Conservation (phyloP, 2,113 vertebrate genomes). For the Calyptommatus sinebrachiatus region DNA sequence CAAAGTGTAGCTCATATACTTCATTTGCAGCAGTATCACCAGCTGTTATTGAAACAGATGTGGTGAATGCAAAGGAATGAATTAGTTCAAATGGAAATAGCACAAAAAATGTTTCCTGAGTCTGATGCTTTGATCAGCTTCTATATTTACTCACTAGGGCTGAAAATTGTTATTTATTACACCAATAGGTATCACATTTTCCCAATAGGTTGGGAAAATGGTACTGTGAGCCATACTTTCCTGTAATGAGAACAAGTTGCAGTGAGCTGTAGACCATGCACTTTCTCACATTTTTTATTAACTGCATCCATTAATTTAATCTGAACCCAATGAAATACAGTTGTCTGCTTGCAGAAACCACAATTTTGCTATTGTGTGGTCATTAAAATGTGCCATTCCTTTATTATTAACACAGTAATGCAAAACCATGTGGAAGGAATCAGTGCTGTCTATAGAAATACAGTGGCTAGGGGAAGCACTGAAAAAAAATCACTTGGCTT, state of each 20-base stretch:
- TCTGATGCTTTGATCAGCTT: neutral
- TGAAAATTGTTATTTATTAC: neutral
- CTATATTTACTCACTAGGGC: neutral
- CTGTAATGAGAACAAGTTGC: neutral
- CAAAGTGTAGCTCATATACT: conserved; percentile 13
- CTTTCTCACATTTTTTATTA: neutral
- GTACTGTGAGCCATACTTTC: neutral
- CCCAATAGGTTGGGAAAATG: neutral
- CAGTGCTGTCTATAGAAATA: no score
- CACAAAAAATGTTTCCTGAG: neutral
- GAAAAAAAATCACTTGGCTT: no score
- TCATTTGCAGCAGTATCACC: conserved; percentile 26
- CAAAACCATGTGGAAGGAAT: no score
- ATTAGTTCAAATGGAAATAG: neutral
- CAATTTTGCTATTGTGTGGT: no score
- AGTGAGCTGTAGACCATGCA: neutral
- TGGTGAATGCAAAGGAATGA: conserved; percentile 28
- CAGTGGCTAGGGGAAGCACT: no score
- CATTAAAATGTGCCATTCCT: no score
- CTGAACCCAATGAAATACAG: neutral
- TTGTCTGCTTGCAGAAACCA: neutral
- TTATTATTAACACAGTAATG: no score
- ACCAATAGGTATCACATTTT: neutral
- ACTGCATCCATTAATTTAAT: neutral
- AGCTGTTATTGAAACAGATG: conserved; percentile 44